Conservation (phyloP, 2,113 vertebrate genomes). For the Protomyctophum bolini region DNA sequence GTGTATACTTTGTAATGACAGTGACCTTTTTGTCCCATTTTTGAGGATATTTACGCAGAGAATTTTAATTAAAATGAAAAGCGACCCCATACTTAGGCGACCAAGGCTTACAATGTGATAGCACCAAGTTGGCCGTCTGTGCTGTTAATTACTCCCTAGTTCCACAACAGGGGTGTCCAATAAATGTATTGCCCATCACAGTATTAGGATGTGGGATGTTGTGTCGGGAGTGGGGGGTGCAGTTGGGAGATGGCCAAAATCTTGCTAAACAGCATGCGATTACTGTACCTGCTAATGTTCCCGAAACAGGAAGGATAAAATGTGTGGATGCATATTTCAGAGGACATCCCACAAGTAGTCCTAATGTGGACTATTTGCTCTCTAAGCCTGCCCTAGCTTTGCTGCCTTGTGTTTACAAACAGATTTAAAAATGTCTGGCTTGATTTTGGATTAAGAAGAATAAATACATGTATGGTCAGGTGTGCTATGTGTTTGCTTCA, state of each 20-base stretch:
- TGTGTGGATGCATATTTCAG: slow-evolving; percentile 64
- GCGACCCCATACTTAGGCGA: slow-evolving; percentile 43
- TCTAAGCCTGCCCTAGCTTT: slow-evolving; percentile 63
- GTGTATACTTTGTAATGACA: slow-evolving; percentile 34
- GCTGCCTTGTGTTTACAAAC: slow-evolving; percentile 40
- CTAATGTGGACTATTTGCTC: slow-evolving; percentile 66
- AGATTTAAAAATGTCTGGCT: slow-evolving; percentile 22
- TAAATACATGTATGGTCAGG: neutral
- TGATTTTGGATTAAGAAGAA: slow-evolving; percentile 39
- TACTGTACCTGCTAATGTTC: slow-evolving; percentile 63
- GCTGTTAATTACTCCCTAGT: slow-evolving; percentile 55
- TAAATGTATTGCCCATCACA: slow-evolving; percentile 55
- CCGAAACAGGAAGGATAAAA: slow-evolving; percentile 53
- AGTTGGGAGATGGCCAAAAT: slow-evolving; percentile 32
- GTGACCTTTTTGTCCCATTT: slow-evolving; percentile 54
- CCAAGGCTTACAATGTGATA: slow-evolving; percentile 43
- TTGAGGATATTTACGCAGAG: slow-evolving; percentile 31
- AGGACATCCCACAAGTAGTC: slow-evolving; percentile 62
- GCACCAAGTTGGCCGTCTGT: slow-evolving; percentile 40
- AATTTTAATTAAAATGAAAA: slow-evolving; percentile 61
- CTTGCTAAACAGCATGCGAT: slow-evolving; percentile 61
- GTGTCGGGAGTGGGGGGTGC: slow-evolving; percentile 9
- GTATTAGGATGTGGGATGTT: slow-evolving; percentile 38
- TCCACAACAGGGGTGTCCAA: slow-evolving; percentile 50
- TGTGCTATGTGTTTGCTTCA: slow-evolving; percentile 25